Base-by-base conservation (phyloP, 2,113 vertebrate species). In the Felis catus region DNA sequence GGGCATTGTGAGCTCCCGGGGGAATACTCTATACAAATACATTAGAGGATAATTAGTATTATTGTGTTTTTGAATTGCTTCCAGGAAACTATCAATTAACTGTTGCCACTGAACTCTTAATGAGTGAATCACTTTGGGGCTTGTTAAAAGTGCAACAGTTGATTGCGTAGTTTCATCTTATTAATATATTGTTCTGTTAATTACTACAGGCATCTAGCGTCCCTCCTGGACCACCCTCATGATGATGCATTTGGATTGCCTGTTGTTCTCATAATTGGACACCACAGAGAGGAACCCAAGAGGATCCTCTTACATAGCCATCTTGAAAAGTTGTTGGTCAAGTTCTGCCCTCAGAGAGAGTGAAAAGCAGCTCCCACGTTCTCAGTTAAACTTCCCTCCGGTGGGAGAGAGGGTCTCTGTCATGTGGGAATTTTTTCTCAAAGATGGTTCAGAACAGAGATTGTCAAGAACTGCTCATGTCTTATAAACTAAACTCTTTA, bases 131-230 rank as follows among this genome's bases (percentile, higher is more conserved):
- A 87, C 97, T 76, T 16, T 81, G 98, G 97, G 94, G 31, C 86
- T 94, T 78, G 55, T 98, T 98, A 97, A 95, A 96, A 97, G 94
- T 96, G 2, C 29, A 96, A 45, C 61, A 70, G 55, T 80, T 29
- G 19, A 86, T 74, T 19, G 45, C 4, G 45, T 18, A 89, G 71
- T 95, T 97, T 87, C 29, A 70, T 74, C 58, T 96, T 89, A 78
- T 79, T 96, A 97, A 65, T 63, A 78, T 94, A 45, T 27, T 90
- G 33, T 86, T 94, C 33, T 80, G 36, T 61, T 71, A 63, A 96
- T 97, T 33, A 92, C 71, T 89, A 91, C 7, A 89, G 36, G 33
- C 1, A 87, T 11, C 23, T 53, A 48, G n/a, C 39, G 58, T 80
- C 90, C 94, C 95, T 79, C 71, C 61, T 79, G 79, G 86, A 36